A percentile compares a stretch with the other conserved stretches of the same genome.
These are phyloP conservation scores for Arctia plantaginis DNA, from an alignment of 2,888 invertebrate genomes.

Conservation along the genomic window DNA sequence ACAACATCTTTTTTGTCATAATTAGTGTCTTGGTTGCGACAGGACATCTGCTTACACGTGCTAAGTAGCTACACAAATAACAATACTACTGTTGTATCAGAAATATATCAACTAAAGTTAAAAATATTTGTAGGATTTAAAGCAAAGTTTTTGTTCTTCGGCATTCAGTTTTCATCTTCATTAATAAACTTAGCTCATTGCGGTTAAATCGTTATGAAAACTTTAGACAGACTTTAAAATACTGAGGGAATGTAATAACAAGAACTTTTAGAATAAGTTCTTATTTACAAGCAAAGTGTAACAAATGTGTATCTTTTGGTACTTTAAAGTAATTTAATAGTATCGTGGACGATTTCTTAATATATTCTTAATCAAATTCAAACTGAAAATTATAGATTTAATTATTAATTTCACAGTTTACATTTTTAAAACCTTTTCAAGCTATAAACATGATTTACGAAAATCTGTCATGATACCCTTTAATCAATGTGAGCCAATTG, in stretches of 20 bases:
- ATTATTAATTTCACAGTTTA: no score
- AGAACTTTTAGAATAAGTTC: constrained; percentile 11
- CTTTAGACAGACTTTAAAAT: constrained; percentile 15
- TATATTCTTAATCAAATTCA: background rate
- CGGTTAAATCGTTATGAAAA: constrained; percentile 21
- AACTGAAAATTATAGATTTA: background rate
- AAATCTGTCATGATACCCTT: background rate
- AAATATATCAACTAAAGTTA: background rate
- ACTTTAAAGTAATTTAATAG: background rate
- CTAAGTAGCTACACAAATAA: background rate
- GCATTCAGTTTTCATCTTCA: constrained; percentile 18
- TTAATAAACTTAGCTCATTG: constrained; percentile 20
- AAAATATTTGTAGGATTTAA: background rate
- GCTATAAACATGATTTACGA: background rate
- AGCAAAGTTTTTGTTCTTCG: background rate
- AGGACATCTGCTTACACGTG: no score
- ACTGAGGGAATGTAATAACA: constrained; percentile 10
- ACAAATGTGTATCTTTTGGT: background rate
- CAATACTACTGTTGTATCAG: background rate
- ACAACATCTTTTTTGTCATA: background rate
- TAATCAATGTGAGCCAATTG: background rate
- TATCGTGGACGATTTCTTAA: no score
- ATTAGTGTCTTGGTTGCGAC: background rate
- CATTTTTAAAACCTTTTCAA: no score
- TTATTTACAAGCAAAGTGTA: background rate